Evolutionary conservation across 2,113 vertebrate species (phyloP), one percentile per base, ranked within the genome.

Genomic region (Ardeotis arabs): DNA sequence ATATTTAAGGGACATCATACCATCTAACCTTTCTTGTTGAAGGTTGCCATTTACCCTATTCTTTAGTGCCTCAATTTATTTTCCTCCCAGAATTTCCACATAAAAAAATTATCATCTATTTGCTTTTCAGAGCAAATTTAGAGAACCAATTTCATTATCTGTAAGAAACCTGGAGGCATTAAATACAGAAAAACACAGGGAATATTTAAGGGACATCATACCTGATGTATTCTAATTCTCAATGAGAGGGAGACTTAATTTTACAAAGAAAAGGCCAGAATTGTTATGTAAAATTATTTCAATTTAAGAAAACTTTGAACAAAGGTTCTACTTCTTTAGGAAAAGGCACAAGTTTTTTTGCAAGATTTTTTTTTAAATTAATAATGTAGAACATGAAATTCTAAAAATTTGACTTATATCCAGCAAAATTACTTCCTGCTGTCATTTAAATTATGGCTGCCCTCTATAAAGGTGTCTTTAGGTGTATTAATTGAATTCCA

Each of bases 391-490:
- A 99, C 98, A 99, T 99, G 99, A 99, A 99, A 99, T 99, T 99
- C 99, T 98, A 98, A 99, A 99, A 99, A 99, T 99, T 99, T 99
- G 99, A 99, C 99, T 99, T 99, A 99, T 99, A 99, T 99, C 99
- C 99, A 99, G 99, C 99, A 99, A 99, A 99, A 99, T 99, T 99
- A 99, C 99, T 99, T 99, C 99, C 99, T 98, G 99, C 99, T 99
- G 99, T 99, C 99, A 99, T 99, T 99, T 99, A 99, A 99, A 99
- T 99, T 99, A 99, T 99, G 98, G 99, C 99, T 99, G 99, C 99
- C 99, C 99, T 99, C 99, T 99, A 99, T 99, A 99, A 99, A 99
- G 99, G 99, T 99, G 99, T 99, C 99, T 99, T 99, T 99, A 99
- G 99, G 99, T 99, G 99, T 99, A 99, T 99, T 99, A 99, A 99